Conservation (phyloP, 2,888 invertebrate species). For the Silvanus unidentatus region DNA sequence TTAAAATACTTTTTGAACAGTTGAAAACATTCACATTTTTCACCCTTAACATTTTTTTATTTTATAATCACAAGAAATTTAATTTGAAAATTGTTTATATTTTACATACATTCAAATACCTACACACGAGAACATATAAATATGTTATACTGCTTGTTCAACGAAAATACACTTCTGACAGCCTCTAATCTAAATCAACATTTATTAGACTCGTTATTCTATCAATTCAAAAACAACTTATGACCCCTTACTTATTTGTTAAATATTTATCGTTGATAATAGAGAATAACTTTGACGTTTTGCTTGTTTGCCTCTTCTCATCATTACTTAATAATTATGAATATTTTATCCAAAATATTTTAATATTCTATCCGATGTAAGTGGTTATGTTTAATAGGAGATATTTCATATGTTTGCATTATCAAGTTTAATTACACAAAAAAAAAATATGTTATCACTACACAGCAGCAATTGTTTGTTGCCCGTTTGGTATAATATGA, state of each 20-base stretch:
- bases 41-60: neutral
- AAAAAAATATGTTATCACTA: too few species aligned
- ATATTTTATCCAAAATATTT: neutral
- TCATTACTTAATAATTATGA: neutral
- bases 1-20: conserved; percentile 7
- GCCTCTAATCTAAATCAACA: conserved; percentile 1
- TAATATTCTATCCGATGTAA: neutral
- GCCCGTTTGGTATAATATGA: too few species aligned
- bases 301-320: neutral
- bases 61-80: neutral
- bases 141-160: too few species aligned
- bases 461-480: too few species aligned
- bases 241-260: conserved; percentile 27
- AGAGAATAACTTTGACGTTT: conserved; percentile 1
- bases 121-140: too few species aligned
- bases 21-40: conserved; percentile 4
- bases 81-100: neutral
- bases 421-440: too few species aligned
- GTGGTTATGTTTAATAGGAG: too few species aligned
- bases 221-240: conserved; percentile 36
- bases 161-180: too few species aligned
- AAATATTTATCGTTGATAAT: conserved; percentile 18
- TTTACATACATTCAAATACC: neutral
- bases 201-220: conserved; percentile 27
- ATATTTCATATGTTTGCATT: too few species aligned